Evolutionary conservation across 2,113 vertebrate genomes (phyloP).

Genomic region (Petrocephalus microphthalmus): DNA sequence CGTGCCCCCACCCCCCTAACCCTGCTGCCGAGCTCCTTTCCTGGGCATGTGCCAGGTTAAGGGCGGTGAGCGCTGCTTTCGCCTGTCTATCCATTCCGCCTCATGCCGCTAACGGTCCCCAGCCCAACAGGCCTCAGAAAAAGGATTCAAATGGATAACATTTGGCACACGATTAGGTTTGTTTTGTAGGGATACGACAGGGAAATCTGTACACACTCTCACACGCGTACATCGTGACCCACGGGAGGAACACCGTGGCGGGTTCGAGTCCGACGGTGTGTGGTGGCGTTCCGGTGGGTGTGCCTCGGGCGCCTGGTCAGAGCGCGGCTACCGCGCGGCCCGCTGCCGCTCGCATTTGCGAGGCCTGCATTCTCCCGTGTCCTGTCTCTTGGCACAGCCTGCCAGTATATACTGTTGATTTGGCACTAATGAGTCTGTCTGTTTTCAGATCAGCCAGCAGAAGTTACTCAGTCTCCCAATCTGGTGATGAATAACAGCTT

Average conservation of each 20-base stretch:
- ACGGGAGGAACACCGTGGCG: background rate
- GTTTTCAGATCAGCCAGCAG: conserved; percentile 1
- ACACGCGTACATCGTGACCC: background rate
- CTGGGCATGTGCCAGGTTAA: background rate
- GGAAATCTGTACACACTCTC: background rate
- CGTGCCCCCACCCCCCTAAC: background rate
- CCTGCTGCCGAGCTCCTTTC: background rate
- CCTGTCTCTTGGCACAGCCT: background rate
- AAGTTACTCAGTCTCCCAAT: conserved; percentile 1
- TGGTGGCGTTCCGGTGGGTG: background rate
- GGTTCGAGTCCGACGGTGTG: background rate
- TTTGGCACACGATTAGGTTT: conserved; percentile 13
- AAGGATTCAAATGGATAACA: background rate
- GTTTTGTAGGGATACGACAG: conserved; percentile 2
- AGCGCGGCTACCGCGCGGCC: background rate
- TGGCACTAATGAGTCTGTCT: conserved; percentile 9
- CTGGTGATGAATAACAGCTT: background rate
- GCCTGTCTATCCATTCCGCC: background rate
- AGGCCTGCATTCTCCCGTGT: background rate
- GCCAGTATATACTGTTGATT: conserved; percentile 3
- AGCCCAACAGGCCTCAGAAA: background rate
- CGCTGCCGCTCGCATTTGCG: background rate
- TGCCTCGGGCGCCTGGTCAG: background rate
- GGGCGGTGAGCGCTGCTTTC: background rate
- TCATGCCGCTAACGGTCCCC: background rate